Evolutionary conservation across 2,113 vertebrate genomes (phyloP).

Genomic region (Amphiprion ocellaris): DNA sequence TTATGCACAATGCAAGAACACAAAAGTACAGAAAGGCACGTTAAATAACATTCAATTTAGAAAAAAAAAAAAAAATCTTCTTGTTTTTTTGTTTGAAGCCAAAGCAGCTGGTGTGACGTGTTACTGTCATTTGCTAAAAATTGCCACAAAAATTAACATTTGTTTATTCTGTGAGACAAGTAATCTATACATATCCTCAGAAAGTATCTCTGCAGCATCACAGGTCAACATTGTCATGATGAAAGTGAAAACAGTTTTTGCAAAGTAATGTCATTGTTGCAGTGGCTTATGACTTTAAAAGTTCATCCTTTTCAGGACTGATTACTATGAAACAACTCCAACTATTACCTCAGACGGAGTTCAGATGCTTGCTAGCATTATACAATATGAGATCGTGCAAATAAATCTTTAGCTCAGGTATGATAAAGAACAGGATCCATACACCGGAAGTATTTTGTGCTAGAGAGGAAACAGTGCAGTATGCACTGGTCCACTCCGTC

Average conservation of each 20-base stretch:
- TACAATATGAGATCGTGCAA: constrained; percentile 13
- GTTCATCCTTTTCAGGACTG: background rate
- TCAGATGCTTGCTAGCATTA: background rate
- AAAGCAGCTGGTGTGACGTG: background rate
- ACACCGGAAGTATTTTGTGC: constrained; percentile 45
- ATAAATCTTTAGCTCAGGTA: constrained; percentile 60
- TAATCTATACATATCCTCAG: background rate
- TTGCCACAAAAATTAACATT: background rate
- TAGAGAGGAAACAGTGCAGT: constrained; percentile 62
- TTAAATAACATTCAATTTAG: no score
- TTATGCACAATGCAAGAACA: no score
- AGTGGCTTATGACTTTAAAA: background rate
- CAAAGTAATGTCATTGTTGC: background rate
- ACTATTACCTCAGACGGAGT: background rate
- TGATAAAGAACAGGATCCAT: constrained; percentile 64
- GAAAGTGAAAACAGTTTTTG: background rate
- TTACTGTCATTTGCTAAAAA: background rate
- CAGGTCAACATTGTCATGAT: background rate
- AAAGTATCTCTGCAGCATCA: background rate
- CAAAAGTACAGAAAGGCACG: no score
- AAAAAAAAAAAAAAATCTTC: no score
- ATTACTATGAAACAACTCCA: background rate
- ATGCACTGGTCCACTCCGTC: constrained; percentile 11
- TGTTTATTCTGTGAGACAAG: background rate
- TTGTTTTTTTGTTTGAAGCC: no score